phyloP scores from a whole-genome alignment of 2,797 vertebrate genomes.

The Bucorvus abyssinicus region DNA sequence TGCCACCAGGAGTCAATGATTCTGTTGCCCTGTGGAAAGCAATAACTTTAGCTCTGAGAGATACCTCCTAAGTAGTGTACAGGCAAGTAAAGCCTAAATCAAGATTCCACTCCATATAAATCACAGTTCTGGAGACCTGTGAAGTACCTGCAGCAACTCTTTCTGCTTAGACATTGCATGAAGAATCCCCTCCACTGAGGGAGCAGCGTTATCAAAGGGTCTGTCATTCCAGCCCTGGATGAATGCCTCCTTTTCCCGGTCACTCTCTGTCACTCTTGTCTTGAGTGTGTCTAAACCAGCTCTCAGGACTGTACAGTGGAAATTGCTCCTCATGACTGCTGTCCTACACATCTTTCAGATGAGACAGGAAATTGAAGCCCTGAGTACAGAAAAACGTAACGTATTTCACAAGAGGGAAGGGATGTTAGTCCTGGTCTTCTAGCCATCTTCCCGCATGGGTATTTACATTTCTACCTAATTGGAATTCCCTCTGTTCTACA shows the following conservation, averaged over 20 bases:
- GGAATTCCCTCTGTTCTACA: conserved; percentile 4
- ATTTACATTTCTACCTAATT: conserved; percentile 21
- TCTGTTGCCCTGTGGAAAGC: conserved; percentile 27
- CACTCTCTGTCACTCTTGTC: background rate
- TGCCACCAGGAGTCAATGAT: conserved; percentile 10
- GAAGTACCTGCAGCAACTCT: conserved; percentile 36
- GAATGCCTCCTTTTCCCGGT: conserved; percentile 6
- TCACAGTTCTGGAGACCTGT: background rate
- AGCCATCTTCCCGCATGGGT: background rate
- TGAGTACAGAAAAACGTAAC: background rate
- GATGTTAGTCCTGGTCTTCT: conserved; percentile 1
- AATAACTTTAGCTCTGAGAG: conserved; percentile 46
- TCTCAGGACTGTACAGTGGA: background rate
- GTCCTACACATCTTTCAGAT: conserved; percentile 40
- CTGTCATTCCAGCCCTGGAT: conserved; percentile 37
- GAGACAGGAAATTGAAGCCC: conserved; percentile 41
- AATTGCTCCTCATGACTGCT: conserved; percentile 11
- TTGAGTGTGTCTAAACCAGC: conserved; percentile 9
- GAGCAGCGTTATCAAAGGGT: conserved; percentile 27
- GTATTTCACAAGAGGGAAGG: background rate
- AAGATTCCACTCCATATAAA: conserved; percentile 47
- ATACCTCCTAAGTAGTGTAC: conserved; percentile 30
- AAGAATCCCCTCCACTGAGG: conserved; percentile 15
- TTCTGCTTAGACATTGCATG: conserved; percentile 14
- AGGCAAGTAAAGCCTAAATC: conserved; percentile 53